phyloP scores from a whole-genome alignment of 2,113 vertebrate genomes.

The Daubentonia madagascariensis region DNA sequence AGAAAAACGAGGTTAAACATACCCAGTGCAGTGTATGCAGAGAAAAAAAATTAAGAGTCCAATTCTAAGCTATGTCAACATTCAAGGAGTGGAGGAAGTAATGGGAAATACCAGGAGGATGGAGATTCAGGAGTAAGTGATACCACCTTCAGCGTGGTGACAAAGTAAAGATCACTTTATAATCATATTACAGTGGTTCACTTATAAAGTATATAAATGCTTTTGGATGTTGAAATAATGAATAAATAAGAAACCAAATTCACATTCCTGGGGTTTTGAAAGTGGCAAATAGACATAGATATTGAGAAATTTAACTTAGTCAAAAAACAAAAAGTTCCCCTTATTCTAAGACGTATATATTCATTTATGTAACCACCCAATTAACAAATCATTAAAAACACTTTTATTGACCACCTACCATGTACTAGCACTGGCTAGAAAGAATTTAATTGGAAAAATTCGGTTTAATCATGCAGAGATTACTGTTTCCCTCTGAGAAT shows the following conservation, averaged over 20 bases:
- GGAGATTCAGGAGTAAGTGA: background rate
- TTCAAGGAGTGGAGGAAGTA: background rate
- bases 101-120: background rate
- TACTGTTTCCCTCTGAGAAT: background rate
- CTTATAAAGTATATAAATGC: background rate
- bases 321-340: background rate
- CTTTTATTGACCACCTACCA: background rate
- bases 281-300: background rate
- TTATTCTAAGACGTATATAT: background rate
- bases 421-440: background rate
- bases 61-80: background rate
- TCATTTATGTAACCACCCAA: background rate
- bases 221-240: background rate
- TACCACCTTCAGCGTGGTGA: background rate
- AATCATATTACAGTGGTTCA: background rate
- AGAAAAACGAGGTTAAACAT: background rate
- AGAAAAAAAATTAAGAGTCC: background rate
- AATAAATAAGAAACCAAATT: background rate
- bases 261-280: background rate
- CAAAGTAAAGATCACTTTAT: background rate
- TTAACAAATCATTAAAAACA: background rate
- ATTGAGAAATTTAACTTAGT: background rate
- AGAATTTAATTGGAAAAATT: conserved; percentile 8
- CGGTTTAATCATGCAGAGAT: background rate
- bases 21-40: background rate